Conservation (phyloP, 2,888 invertebrate species). For the Strigamia transsilvanica region DNA sequence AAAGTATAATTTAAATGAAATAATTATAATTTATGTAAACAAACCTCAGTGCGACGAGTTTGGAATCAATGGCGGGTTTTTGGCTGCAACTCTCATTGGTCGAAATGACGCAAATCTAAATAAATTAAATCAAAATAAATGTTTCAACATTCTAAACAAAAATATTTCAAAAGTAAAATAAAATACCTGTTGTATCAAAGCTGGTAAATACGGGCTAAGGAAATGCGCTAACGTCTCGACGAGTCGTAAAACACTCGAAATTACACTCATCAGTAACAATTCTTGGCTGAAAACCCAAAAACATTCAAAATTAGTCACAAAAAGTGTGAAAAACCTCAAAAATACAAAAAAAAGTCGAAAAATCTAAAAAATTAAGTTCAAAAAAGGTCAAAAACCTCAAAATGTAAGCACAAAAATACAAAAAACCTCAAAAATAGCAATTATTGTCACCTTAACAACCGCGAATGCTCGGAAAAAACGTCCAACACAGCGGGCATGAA, state of each 20-base stretch:
- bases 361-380: too few species aligned
- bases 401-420: too few species aligned
- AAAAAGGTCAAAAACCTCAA: too few species aligned
- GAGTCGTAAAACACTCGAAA: slow-evolving; percentile 82
- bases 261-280: slow-evolving; percentile 72
- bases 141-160: too few species aligned
- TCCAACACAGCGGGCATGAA: slow-evolving; percentile 73
- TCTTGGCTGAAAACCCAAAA: slow-evolving; percentile 62
- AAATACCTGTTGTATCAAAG: slow-evolving; percentile 56
- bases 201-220: slow-evolving; percentile 79
- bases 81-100: not conserved
- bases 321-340: not conserved
- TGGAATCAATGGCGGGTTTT: not conserved
- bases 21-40: not conserved
- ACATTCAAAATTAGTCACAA: too few species aligned
- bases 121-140: not conserved
- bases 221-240: slow-evolving; percentile 83
- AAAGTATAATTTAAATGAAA: not conserved
- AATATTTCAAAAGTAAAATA: not conserved
- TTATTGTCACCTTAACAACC: not conserved
- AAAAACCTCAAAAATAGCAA: not conserved
- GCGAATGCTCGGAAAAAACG: slow-evolving; percentile 52
- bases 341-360: too few species aligned
- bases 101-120: slow-evolving; percentile 12
- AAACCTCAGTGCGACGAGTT: slow-evolving; percentile 24